phyloP scores from a whole-genome alignment of 2,888 invertebrate species.

The Thereva nobilitata region DNA sequence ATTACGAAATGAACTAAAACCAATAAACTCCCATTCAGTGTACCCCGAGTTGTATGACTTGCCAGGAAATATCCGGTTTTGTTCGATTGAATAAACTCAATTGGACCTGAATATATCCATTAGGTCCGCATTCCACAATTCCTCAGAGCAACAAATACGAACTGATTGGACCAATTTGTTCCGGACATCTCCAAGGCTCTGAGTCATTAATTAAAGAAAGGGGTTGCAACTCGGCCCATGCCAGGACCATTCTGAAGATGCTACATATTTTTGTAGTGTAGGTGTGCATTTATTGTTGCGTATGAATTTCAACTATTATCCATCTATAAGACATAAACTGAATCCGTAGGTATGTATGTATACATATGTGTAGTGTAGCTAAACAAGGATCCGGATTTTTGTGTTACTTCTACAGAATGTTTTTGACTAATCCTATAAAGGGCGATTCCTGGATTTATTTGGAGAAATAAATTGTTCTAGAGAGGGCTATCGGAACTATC shows the following conservation, averaged over 20 bases:
- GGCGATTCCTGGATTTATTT: too few species aligned
- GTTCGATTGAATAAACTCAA: slow-evolving; percentile 26
- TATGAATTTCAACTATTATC: slow-evolving; percentile 1
- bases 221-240: neutral
- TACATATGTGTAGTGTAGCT: too few species aligned
- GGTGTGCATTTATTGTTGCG: neutral
- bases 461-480: too few species aligned
- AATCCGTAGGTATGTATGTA: neutral
- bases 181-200: slow-evolving; percentile 9
- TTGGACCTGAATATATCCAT: slow-evolving; percentile 21
- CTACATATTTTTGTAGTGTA: neutral
- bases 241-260: neutral
- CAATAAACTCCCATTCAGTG: slow-evolving; percentile 8
- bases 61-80: slow-evolving; percentile 27
- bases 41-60: slow-evolving; percentile 12
- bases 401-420: too few species aligned
- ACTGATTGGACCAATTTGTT: slow-evolving; percentile 22
- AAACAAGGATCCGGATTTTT: too few species aligned
- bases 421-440: too few species aligned
- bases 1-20: slow-evolving; percentile 22
- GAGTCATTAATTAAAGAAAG: slow-evolving; percentile 14
- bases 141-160: slow-evolving; percentile 27
- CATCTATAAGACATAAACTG: neutral
- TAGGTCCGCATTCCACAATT: slow-evolving; percentile 30
- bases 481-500: too few species aligned